Evolutionary conservation across 2,113 vertebrate species (phyloP).

Genomic region (Archocentrus centrarchus): DNA sequence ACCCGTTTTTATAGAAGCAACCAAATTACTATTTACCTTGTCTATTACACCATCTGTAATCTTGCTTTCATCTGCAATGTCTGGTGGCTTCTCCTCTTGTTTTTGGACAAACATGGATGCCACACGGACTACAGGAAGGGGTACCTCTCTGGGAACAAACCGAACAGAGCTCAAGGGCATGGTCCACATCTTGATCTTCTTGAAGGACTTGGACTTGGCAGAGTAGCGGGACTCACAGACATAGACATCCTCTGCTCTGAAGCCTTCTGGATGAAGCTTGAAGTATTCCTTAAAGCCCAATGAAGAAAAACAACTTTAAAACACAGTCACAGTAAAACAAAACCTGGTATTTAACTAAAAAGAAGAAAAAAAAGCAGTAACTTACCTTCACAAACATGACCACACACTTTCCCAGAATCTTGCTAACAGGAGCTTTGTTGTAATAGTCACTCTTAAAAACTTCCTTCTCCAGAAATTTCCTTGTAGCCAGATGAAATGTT

Average conservation of each 20-base stretch:
- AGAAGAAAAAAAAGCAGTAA: not conserved
- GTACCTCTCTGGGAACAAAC: slow-evolving; percentile 91
- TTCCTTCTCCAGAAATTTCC: slow-evolving; percentile 98
- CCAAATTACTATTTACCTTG: slow-evolving; percentile 69
- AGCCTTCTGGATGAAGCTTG: slow-evolving; percentile 95
- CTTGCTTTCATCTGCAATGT: slow-evolving; percentile 87
- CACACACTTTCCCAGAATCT: slow-evolving; percentile 98
- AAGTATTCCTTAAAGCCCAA: slow-evolving; percentile 90
- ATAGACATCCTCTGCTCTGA: slow-evolving; percentile 92
- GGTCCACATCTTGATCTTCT: slow-evolving; percentile 99
- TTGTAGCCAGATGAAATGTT: slow-evolving; percentile 97
- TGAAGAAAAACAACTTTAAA: not conserved
- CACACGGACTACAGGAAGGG: slow-evolving; percentile 95
- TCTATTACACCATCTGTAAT: slow-evolving; percentile 78
- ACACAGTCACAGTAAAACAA: not conserved
- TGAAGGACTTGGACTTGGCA: slow-evolving; percentile 97
- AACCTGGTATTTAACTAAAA: not conserved
- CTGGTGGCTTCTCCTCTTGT: slow-evolving; percentile 88
- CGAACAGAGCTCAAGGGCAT: slow-evolving; percentile 96
- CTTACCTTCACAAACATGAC: slow-evolving; percentile 99
- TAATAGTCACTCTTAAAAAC: slow-evolving; percentile 99
- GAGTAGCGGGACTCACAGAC: slow-evolving; percentile 98
- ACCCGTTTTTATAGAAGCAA: not conserved
- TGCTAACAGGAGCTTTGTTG: slow-evolving; percentile 97
- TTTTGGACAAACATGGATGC: slow-evolving; percentile 97